These are phyloP conservation scores for Meiosimyza decipiens DNA, from an alignment of 2,888 invertebrate genomes.

Conservation along the genomic window DNA sequence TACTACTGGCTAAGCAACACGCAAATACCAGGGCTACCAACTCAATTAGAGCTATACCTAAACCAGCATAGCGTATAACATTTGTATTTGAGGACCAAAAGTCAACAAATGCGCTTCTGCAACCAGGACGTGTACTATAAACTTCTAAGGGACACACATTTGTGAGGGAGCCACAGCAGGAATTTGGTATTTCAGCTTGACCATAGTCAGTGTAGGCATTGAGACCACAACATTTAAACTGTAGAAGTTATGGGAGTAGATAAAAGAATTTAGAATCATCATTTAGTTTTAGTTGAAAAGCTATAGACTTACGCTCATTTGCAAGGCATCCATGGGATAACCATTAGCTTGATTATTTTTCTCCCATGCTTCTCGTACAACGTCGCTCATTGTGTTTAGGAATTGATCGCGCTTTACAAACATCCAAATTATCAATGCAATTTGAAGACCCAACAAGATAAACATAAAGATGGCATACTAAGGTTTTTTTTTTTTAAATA, in stretches of 20 bases:
- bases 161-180: constrained; percentile 56
- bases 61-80: constrained; percentile 74
- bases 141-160: constrained; percentile 44
- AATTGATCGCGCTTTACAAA: constrained; percentile 73
- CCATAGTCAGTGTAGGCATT: constrained; percentile 48
- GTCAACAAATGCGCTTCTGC: constrained; percentile 62
- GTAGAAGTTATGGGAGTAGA: background rate
- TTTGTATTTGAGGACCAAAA: constrained; percentile 57
- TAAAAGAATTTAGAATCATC: background rate
- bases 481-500: background rate
- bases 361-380: constrained; percentile 67
- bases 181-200: constrained; percentile 48
- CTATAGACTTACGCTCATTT: constrained; percentile 55
- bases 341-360: constrained; percentile 49
- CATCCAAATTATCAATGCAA: constrained; percentile 76
- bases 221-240: constrained; percentile 61
- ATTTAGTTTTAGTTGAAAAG: background rate
- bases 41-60: constrained; percentile 78
- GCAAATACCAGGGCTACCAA: constrained; percentile 82
- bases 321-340: constrained; percentile 58
- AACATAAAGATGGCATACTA: constrained; percentile 81
- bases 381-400: constrained; percentile 68
- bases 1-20: constrained; percentile 85
- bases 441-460: constrained; percentile 78
- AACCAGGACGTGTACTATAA: constrained; percentile 49